phyloP scores from a whole-genome alignment of 2,797 vertebrate species.

The Neoniphon sammara region DNA sequence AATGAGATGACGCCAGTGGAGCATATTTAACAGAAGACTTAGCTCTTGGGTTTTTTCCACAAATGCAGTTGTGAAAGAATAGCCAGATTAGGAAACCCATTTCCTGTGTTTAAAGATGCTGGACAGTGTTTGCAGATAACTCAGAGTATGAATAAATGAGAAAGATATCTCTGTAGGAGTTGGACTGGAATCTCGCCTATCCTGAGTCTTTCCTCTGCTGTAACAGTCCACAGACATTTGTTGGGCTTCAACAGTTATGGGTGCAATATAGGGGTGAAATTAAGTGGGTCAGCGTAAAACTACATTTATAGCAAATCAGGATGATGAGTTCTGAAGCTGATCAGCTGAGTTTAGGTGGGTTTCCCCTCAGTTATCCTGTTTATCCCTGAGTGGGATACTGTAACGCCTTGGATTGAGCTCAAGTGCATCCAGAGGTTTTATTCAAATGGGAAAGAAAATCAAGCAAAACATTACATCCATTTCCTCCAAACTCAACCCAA shows the following conservation, averaged over 20 bases:
- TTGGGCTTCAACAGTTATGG: conserved; percentile 1
- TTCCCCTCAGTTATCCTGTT: too few relatives aligned
- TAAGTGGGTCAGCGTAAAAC: neutral
- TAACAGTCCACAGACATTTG: conserved; percentile 14
- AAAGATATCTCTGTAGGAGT: conserved; percentile 26
- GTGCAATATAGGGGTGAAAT: neutral
- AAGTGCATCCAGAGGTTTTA: too few relatives aligned
- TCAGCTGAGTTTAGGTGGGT: too few relatives aligned
- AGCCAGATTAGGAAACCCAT: conserved; percentile 59
- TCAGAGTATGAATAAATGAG: conserved; percentile 48
- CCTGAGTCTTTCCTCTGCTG: conserved; percentile 19
- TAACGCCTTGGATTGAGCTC: too few relatives aligned
- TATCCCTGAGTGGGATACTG: too few relatives aligned
- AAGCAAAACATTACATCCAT: conserved; percentile 1
- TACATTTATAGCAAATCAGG: conserved; percentile 10
- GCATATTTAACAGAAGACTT: conserved; percentile 10
- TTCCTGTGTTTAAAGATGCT: conserved; percentile 73
- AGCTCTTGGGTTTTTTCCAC: conserved; percentile 26
- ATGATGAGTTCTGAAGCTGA: neutral
- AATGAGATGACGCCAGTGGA: conserved; percentile 42
- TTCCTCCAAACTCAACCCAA: neutral
- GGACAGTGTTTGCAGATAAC: conserved; percentile 61
- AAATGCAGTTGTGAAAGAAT: conserved; percentile 53
- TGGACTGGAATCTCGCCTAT: conserved; percentile 10
- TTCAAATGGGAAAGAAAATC: conserved; percentile 13